Conservation (phyloP, 1,140 invertebrate species). For the Gonatopus flavifemur region DNA sequence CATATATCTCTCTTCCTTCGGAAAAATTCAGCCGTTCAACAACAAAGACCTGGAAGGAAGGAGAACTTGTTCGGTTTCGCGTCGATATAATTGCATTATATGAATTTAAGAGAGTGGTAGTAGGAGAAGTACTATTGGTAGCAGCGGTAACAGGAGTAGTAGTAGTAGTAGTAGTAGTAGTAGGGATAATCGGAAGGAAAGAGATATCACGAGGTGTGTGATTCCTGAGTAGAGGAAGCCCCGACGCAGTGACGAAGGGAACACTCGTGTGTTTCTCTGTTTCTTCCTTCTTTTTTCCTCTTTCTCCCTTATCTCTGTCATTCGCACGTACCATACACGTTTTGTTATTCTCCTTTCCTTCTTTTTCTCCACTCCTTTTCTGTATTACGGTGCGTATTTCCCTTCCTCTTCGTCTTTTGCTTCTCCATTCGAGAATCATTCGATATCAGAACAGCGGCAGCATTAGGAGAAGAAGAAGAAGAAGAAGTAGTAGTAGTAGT, state of each 20-base stretch:
- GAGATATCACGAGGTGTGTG: not conserved
- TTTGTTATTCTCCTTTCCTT: not conserved
- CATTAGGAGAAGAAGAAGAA: slow-evolving; percentile 1
- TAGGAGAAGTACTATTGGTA: no score
- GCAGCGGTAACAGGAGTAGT: no score
- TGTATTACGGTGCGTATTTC: not conserved
- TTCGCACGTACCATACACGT: not conserved
- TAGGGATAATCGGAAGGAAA: not conserved
- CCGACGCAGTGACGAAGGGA: no score
- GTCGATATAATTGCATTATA: slow-evolving; percentile 22
- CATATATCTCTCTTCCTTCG: no score
- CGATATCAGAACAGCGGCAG: slow-evolving; percentile 4
- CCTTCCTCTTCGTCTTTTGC: not conserved
- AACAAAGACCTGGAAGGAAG: no score
- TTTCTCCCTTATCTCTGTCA: not conserved
- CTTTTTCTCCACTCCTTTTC: not conserved
- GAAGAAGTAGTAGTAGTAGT: slow-evolving; percentile 16
- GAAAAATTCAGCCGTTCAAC: no score
- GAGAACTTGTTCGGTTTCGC: slow-evolving; percentile 31
- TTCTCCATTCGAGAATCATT: slow-evolving; percentile 2
- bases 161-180: no score
- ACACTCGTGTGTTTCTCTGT: not conserved
- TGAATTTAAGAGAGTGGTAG: no score
- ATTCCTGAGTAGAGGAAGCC: slow-evolving; percentile 14
- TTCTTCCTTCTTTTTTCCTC: not conserved